phyloP scores from a whole-genome alignment of 2,113 vertebrate species.

The Electrona antarctica region DNA sequence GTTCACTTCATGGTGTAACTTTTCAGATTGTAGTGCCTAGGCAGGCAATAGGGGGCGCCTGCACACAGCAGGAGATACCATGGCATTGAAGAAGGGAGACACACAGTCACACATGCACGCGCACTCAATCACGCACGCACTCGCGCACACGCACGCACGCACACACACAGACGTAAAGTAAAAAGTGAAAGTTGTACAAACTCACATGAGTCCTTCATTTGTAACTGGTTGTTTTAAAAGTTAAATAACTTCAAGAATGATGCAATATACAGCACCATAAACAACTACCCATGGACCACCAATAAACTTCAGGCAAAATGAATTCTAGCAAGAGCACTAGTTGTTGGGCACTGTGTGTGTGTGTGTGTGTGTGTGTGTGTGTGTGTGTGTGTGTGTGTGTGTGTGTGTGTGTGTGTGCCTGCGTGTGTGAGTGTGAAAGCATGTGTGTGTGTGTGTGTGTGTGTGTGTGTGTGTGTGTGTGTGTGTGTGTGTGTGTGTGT shows the following conservation, averaged over 20 bases:
- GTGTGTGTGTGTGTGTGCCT: neutral
- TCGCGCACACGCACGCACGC: constrained; percentile 19
- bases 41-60: constrained; percentile 86
- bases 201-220: too few relatives aligned
- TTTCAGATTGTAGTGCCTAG: constrained; percentile 38
- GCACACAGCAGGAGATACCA: constrained; percentile 67
- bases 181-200: constrained; percentile 24
- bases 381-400: constrained; percentile 16
- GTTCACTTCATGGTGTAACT: neutral
- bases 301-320: constrained; percentile 20
- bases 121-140: constrained; percentile 46
- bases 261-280: constrained; percentile 24
- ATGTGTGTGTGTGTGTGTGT: constrained; percentile 21
- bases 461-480: constrained; percentile 31
- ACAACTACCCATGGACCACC: constrained; percentile 24
- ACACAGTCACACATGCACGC: neutral
- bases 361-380: constrained; percentile 9
- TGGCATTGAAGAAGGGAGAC: constrained; percentile 5
- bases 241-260: too few relatives aligned
- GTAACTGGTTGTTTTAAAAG: too few relatives aligned
- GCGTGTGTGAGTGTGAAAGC: too few relatives aligned
- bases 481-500: constrained; percentile 37
- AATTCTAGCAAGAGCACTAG: constrained; percentile 20
- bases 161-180: constrained; percentile 21
- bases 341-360: too few relatives aligned